A percentile compares a stretch with the other conserved stretches of the same genome.
These are phyloP conservation scores for Vollenhovia emeryi DNA, from an alignment of 1,140 invertebrate genomes.

Conservation along the genomic window DNA sequence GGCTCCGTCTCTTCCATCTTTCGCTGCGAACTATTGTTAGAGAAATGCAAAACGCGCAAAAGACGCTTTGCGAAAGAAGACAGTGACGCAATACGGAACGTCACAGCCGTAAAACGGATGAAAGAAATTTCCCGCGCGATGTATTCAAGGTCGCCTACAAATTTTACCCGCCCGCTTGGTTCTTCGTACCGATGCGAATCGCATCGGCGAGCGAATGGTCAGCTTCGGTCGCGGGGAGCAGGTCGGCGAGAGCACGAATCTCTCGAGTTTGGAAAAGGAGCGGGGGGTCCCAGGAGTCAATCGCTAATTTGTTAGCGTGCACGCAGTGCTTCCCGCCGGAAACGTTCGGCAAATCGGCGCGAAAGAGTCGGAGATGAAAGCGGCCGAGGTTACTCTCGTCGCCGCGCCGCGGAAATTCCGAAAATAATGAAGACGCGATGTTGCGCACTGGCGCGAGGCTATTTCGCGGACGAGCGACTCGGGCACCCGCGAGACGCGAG, in stretches of 20 bases:
- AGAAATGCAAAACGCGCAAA: neutral
- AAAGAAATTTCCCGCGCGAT: neutral
- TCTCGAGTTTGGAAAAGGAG: neutral
- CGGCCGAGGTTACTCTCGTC: neutral
- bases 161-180: neutral
- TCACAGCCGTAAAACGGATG: too few relatives aligned
- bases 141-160: conserved; percentile 20
- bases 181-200: neutral
- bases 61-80: neutral
- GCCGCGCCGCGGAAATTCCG: conserved; percentile 32
- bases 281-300: neutral
- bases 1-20: neutral
- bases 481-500: conserved; percentile 10
- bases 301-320: conserved; percentile 4
- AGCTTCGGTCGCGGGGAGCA: neutral
- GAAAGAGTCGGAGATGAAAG: neutral
- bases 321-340: neutral
- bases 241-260: neutral
- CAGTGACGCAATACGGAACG: neutral
- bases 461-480: conserved; percentile 25
- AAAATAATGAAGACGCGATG: conserved; percentile 45
- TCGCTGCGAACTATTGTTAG: neutral
- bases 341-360: neutral
- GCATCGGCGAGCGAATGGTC: neutral
- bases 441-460: neutral